Base-by-base conservation (phyloP, 2,113 vertebrate genomes). In the Vulpes lagopus region DNA sequence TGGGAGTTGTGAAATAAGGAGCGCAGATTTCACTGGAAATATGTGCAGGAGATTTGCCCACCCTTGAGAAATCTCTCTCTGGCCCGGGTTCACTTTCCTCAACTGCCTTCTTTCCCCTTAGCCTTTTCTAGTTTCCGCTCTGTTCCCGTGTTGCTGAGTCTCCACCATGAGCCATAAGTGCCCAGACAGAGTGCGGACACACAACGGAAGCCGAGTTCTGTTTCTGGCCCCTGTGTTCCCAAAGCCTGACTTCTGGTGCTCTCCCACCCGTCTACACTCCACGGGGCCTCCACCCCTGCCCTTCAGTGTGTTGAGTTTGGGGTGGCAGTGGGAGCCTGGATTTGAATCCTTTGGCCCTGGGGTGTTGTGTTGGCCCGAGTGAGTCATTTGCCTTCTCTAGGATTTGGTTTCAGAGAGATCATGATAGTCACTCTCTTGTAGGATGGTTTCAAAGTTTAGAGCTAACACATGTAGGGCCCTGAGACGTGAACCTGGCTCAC, bases 1-100 rank as follows among this genome's bases (percentile, higher is more conserved):
- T 53, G 5, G 10, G 51, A 73, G 16, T 87, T 96, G 94, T 86
- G 94, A 89, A 96, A 94, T 94, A 64, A 5, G 38, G 82, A 86
- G 82, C 89, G 53, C 57, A 64, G 6, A 71, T 87, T 92, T 88
- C 59, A 38, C 69, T 62, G 71, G 80, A 90, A 96, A 81, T 35
- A n/a, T 38, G n/a, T 85, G 7, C 60, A 81, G 64, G 62, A 12
- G 10, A 25, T n/a, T 11, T 17, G 16, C 11, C 7, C 23, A 32
- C 71, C 43, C 81, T 89, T 82, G 67, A 92, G 74, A 96, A 84
- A 76, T 53, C 1, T 32, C 93, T 90, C 78, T 59, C 60, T 25
- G 27, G 7, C 38, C 23, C 2, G 7, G 27, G 57, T 83, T 92
- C 30, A 55, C 89, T 92, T 55, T 94, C 78, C 67, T 67, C 35